Percentiles rank a stretch among this genome's conserved stretches.
phyloP scores from a whole-genome alignment of 2,888 invertebrate genomes.

The Oligia strigilis region DNA sequence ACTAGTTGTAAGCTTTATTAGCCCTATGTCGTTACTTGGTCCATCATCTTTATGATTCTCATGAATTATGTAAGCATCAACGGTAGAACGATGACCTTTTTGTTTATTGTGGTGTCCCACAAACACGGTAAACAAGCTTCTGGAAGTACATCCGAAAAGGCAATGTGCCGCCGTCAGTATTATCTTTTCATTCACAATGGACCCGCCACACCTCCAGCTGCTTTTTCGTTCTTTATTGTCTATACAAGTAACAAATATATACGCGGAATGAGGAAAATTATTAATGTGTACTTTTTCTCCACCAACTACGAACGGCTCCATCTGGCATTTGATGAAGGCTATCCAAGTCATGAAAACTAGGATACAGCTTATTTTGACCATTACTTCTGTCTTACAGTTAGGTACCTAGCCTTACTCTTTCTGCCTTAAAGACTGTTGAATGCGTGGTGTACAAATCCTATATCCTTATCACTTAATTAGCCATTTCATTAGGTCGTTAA shows the following conservation, averaged over 20 bases:
- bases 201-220: conserved; percentile 67
- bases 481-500: conserved; percentile 1
- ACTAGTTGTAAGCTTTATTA: conserved; percentile 35
- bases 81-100: conserved; percentile 19
- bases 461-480: conserved; percentile 43
- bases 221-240: rapidly evolving
- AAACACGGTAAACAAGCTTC: conserved; percentile 3
- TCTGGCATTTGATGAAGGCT: conserved; percentile 1
- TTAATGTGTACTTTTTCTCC: not conserved
- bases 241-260: not conserved
- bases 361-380: not conserved
- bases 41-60: conserved; percentile 35
- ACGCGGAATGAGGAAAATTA: conserved; percentile 16
- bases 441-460: not conserved
- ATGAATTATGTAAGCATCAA: conserved; percentile 41
- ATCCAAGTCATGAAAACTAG: conserved; percentile 17
- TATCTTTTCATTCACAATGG: conserved; percentile 71
- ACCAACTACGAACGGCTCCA: conserved; percentile 27
- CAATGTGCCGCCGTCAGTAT: conserved; percentile 75
- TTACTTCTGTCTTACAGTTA: not conserved
- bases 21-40: conserved; percentile 64
- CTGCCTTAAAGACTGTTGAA: not conserved
- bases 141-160: conserved; percentile 17
- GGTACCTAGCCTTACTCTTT: not conserved
- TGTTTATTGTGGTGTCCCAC: conserved; percentile 49